Base-by-base conservation (phyloP, 1,140 invertebrate species). In the Drosophila bipectinata region DNA sequence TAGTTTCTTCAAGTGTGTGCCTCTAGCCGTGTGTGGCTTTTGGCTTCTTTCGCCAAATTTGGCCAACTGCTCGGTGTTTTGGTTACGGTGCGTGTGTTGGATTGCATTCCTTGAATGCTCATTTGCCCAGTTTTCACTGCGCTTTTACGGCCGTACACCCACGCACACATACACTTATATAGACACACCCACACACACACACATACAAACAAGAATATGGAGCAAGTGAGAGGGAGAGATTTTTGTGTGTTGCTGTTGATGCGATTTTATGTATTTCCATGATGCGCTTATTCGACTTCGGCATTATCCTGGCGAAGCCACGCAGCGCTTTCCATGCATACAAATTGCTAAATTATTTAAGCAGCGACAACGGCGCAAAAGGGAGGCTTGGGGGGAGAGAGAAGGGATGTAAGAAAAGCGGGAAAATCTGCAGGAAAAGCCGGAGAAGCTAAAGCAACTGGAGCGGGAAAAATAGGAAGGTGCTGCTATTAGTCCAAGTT, bases 281-380 rank as follows among this genome's bases (percentile, higher is more conserved):
- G 81, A 85, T 85, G 81, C 81, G 81, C 81, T 85, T 85, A 85
- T 87, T 77, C 81, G 82, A 81, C 81, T 85, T 74, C 60, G 78
- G 81, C 54, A 82, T 87, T 88, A 87, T 82, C 66, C 77, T 41
- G 63, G 60, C 54, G 49, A 57, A 75, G 59, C 72, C 74, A 68
- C 82, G 78, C 81, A 88, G 66, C 54, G 83, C 83, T 87, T 88
- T 79, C 79, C 83, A 88, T 87, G 83, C 83, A 87, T 87, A 88
- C 83, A 87, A 87, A 87, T 87, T 87, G 83, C 83, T 87, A 87
- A 87, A 87, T 87, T 87, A 87, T 87, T 87, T 87, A 87, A 87
- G 82, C 79, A 77, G 62, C 79, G 63, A 30, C 63, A 61, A 44
- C 56, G 67, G 21, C 49, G 12, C 67, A 45, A 14, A 45, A 34